phyloP scores from a whole-genome alignment of 2,113 vertebrate genomes.

The Carettochelys insculpta region DNA sequence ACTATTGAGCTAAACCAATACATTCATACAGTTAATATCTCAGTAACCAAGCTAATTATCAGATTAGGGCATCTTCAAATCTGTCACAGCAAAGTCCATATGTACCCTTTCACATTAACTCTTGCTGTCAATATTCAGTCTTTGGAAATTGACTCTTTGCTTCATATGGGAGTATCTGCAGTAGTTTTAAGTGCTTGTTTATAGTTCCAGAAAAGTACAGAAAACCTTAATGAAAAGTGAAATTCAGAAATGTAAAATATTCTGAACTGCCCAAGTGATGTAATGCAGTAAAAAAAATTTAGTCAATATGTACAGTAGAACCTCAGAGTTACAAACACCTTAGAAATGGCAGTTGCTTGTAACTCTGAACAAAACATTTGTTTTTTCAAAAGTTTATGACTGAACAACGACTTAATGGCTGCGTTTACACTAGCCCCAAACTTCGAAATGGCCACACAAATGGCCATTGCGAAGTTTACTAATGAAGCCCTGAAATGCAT shows the following conservation, averaged over 20 bases:
- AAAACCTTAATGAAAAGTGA: background rate
- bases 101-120: background rate
- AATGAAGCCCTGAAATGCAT: too few species aligned
- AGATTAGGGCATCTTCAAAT: background rate
- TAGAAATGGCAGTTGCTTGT: too few species aligned
- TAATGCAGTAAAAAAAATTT: background rate
- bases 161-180: background rate
- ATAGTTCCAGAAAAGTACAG: background rate
- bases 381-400: too few species aligned
- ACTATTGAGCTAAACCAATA: background rate
- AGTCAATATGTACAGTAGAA: background rate
- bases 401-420: too few species aligned
- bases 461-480: too few species aligned
- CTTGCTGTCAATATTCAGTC: background rate
- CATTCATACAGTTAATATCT: background rate
- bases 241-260: background rate
- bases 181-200: background rate
- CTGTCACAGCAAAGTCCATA: background rate
- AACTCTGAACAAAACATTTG: too few species aligned
- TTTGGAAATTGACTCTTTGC: background rate
- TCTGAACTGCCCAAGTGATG: background rate
- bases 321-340: too few species aligned
- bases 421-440: too few species aligned
- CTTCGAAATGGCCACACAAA: too few species aligned
- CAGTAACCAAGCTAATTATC: background rate